Evolutionary conservation across 2,888 invertebrate species (phyloP).

Genomic region (Chouioia cunea): DNA sequence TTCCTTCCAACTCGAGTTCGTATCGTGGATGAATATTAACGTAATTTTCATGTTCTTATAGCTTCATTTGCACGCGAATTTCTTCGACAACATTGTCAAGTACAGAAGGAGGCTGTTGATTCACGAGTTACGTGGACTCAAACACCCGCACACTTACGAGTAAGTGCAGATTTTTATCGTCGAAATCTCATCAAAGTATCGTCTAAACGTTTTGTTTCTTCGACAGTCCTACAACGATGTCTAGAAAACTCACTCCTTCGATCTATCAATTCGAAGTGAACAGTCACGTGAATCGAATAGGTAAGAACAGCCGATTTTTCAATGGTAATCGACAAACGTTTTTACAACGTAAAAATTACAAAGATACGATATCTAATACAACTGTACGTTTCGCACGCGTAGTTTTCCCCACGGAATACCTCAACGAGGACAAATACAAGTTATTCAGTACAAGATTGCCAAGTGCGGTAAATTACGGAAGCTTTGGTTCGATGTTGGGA

Average conservation of each 20-base stretch:
- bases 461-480: slow-evolving; percentile 43
- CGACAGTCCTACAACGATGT: slow-evolving; percentile 39
- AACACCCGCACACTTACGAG: slow-evolving; percentile 27
- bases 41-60: slow-evolving; percentile 4
- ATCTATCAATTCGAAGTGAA: slow-evolving; percentile 44
- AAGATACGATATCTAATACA: background rate
- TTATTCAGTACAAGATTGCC: slow-evolving; percentile 37
- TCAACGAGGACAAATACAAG: slow-evolving; percentile 42
- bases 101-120: slow-evolving; percentile 33
- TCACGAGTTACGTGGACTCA: slow-evolving; percentile 36
- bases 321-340: too few species aligned
- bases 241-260: slow-evolving; percentile 30
- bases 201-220: background rate
- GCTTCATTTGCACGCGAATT: slow-evolving; percentile 37
- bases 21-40: background rate
- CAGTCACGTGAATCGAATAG: slow-evolving; percentile 34
- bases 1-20: background rate
- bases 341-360: slow-evolving; percentile 1
- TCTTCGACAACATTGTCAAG: slow-evolving; percentile 42
- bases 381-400: background rate
- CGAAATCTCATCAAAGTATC: background rate
- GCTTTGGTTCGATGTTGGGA: slow-evolving; percentile 45
- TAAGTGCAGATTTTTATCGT: slow-evolving; percentile 14
- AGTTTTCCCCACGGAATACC: slow-evolving; percentile 41
- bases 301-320: slow-evolving; percentile 24